Evolutionary conservation across 2,888 invertebrate species (phyloP), one percentile per base, ranked within the genome.

Genomic region (Plebejus anna): DNA sequence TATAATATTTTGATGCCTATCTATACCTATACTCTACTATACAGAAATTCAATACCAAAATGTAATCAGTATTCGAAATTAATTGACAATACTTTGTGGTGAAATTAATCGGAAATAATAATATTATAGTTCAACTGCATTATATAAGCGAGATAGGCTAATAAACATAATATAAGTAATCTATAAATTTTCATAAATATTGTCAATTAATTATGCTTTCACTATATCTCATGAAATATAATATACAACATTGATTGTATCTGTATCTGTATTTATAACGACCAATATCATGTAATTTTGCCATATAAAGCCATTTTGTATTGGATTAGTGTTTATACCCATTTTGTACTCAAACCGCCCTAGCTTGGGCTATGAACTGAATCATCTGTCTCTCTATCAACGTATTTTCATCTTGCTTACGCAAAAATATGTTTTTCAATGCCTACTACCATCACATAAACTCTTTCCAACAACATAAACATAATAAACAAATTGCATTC

Each of bases 321-420:
- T 76, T 76, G 75, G 55, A 78, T 77, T 51, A 76, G 61, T 61
- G 77, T 78, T 79, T 79, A 75, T 77, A 79, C 77, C 75, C 70
- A 57, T 78, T 80, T 80, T 80, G 76, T 80, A 73, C 32, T 28
- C 61, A 28, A 59, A n/a, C n/a, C 7, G 6, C 1, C 57, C n/a
- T 22, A n/a, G 55, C 55, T 57, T 57, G n/a, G n/a, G 7, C 7
- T 59, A 22, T 59, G 59, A 9, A 59, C 59, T 59, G 3, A 59
- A 9, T 7, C 9, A 47, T n/a, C n/a, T 59, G 59, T 22, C 59
- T 28, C 61, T 28, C 11, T 22, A 28, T 22, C 4, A 4, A 61
- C 28, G 28, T 59, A 22, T 22, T 59, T 61, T 61, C 28, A 28
- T 61, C 28, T 61, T 1, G 61, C 28, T 61, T 61, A 28, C 28